These are phyloP conservation scores for Agrotis ipsilon DNA, from an alignment of 2,888 invertebrate species.

Conservation along the genomic window DNA sequence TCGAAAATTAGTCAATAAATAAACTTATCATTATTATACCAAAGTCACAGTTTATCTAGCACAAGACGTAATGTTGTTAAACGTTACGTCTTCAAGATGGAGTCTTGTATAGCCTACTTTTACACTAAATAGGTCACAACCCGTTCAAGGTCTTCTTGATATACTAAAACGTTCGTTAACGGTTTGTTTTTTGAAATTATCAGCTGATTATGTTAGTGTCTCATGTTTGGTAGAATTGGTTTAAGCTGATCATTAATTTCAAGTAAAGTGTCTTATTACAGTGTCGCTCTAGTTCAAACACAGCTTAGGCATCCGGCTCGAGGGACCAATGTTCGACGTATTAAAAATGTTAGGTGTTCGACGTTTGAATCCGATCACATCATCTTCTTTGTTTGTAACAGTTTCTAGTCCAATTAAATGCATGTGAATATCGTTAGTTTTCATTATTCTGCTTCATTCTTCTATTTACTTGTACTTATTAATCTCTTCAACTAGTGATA, in stretches of 20 bases:
- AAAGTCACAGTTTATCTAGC: conserved; percentile 44
- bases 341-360: too few species aligned
- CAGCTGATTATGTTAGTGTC: conserved; percentile 12
- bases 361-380: too few species aligned
- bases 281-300: neutral
- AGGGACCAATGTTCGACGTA: too few species aligned
- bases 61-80: conserved; percentile 9
- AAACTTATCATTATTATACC: neutral
- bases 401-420: neutral
- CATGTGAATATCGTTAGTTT: neutral
- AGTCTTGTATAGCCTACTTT: conserved; percentile 38
- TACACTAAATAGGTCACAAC: conserved; percentile 29
- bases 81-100: neutral
- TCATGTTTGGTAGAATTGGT: neutral
- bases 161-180: conserved; percentile 37
- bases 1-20: neutral
- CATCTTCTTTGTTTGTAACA: too few species aligned
- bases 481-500: too few species aligned
- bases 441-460: too few species aligned
- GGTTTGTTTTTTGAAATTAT: conserved; percentile 39
- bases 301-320: too few species aligned
- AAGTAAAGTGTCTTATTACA: too few species aligned
- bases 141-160: conserved; percentile 41
- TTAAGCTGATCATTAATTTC: neutral
- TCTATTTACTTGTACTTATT: too few species aligned